A percentile compares a stretch with the other conserved stretches of the same genome.
Conservation (phyloP, 2,113 vertebrate species). For the Atractosteus spatula region DNA sequence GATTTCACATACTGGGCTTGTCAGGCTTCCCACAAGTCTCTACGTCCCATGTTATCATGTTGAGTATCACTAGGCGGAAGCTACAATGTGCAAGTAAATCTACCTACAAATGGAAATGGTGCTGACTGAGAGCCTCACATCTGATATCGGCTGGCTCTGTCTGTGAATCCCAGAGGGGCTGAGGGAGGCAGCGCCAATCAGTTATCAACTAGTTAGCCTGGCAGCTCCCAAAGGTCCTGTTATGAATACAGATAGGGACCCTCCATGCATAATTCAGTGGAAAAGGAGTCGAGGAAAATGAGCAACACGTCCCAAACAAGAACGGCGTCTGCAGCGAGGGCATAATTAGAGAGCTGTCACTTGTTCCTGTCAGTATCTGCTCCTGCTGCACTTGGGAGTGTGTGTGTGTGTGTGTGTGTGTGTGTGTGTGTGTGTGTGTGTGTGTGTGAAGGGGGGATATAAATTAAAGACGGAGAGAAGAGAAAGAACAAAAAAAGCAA, state of each 20-base stretch:
- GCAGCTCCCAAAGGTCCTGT: conserved; percentile 69
- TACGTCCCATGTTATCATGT: no score
- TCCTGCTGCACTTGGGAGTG: conserved; percentile 78
- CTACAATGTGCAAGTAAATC: neutral
- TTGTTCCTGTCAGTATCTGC: conserved; percentile 95
- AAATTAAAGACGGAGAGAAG: conserved; percentile 38
- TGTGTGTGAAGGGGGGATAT: conserved; percentile 60
- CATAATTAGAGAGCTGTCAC: conserved; percentile 98
- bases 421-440: conserved; percentile 28
- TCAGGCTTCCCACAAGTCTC: no score
- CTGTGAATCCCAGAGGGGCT: conserved; percentile 72
- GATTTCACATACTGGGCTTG: no score
- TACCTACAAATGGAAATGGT: neutral
- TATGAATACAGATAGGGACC: conserved; percentile 74
- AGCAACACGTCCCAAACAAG: conserved; percentile 90
- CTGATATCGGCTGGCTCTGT: conserved; percentile 78
- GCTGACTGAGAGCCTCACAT: conserved; percentile 47
- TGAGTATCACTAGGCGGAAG: no score
- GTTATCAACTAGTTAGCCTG: conserved; percentile 83
- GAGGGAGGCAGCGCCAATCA: conserved; percentile 77
- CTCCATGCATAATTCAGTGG: conserved; percentile 82
- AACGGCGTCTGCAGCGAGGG: conserved; percentile 94
- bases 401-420: conserved; percentile 25
- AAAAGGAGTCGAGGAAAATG: conserved; percentile 83
- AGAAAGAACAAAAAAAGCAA: conserved; percentile 37